Evolutionary conservation across 2,797 vertebrate genomes (phyloP).

Genomic region (Huso huso): DNA sequence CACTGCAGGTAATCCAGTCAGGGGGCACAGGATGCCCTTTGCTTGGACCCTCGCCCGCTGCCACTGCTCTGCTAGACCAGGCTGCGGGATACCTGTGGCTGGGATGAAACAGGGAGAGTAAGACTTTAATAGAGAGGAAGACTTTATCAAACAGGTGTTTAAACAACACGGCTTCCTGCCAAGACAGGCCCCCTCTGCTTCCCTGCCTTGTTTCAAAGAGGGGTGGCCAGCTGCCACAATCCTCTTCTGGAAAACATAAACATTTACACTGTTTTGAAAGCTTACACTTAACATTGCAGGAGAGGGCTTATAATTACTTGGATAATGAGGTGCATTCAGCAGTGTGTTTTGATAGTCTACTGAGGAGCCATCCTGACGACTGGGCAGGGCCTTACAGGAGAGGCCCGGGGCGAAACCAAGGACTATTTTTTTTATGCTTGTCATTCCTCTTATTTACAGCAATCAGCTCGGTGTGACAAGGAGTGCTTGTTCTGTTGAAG

Average conservation of each 20-base stretch:
- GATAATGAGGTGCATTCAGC: conserved; percentile 32
- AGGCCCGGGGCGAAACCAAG: conserved; percentile 20
- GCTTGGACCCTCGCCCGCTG: too few relatives aligned
- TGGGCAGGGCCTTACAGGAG: conserved; percentile 1
- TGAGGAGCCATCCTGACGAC: conserved; percentile 18
- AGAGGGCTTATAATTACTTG: conserved; percentile 32
- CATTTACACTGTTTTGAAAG: conserved; percentile 36
- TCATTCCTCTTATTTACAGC: conserved; percentile 17
- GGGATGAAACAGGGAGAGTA: background rate
- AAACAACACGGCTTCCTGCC: conserved; percentile 26
- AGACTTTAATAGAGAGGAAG: conserved; percentile 8
- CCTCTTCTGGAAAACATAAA: conserved; percentile 29
- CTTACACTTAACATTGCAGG: conserved; percentile 31
- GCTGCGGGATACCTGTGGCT: too few relatives aligned
- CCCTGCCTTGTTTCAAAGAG: conserved; percentile 26
- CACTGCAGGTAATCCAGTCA: too few relatives aligned
- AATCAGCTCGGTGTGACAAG: background rate
- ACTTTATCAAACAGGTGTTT: conserved; percentile 24
- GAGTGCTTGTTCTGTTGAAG: conserved; percentile 6
- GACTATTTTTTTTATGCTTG: conserved; percentile 12
- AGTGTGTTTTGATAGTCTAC: conserved; percentile 20
- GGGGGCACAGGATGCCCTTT: too few relatives aligned
- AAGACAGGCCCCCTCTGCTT: conserved; percentile 23
- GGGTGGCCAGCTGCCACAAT: conserved; percentile 23
- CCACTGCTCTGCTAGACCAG: too few relatives aligned